These are phyloP conservation scores for Brachyalestes nurse DNA, from an alignment of 2,797 vertebrate genomes.

Conservation along the genomic window DNA sequence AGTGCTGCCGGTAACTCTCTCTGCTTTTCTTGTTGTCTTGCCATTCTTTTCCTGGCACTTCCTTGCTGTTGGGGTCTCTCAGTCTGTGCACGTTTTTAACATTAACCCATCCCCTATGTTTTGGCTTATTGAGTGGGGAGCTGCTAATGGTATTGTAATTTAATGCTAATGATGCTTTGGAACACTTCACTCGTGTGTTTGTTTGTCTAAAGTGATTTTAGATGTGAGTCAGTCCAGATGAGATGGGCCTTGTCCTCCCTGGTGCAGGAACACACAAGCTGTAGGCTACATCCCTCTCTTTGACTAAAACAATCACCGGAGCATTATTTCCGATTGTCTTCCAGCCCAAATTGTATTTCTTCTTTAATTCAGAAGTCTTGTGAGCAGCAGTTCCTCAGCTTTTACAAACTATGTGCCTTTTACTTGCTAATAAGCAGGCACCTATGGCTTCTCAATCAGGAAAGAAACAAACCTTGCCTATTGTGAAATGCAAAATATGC, in stretches of 20 bases:
- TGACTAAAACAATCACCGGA: slow-evolving; percentile 10
- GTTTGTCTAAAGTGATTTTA: slow-evolving; percentile 56
- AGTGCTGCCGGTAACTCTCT: slow-evolving; percentile 70
- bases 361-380: neutral
- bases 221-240: slow-evolving; percentile 50
- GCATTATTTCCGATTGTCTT: slow-evolving; percentile 21
- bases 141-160: slow-evolving; percentile 58
- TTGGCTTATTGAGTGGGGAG: slow-evolving; percentile 46
- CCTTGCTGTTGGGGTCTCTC: slow-evolving; percentile 17
- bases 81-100: neutral
- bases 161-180: slow-evolving; percentile 70
- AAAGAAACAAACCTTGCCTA: slow-evolving; percentile 30
- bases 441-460: neutral
- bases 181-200: slow-evolving; percentile 65
- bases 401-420: neutral
- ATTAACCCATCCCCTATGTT: slow-evolving; percentile 21
- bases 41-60: slow-evolving; percentile 22
- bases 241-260: slow-evolving; percentile 32
- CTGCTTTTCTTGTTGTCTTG: slow-evolving; percentile 10
- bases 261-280: slow-evolving; percentile 18
- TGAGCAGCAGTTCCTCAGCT: neutral
- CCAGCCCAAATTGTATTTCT: neutral
- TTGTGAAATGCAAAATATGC: slow-evolving; percentile 49
- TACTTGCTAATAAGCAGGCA: neutral
- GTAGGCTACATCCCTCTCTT: slow-evolving; percentile 10